Conservation (phyloP, 2,888 invertebrate genomes). For the Tyria jacobaeae region DNA sequence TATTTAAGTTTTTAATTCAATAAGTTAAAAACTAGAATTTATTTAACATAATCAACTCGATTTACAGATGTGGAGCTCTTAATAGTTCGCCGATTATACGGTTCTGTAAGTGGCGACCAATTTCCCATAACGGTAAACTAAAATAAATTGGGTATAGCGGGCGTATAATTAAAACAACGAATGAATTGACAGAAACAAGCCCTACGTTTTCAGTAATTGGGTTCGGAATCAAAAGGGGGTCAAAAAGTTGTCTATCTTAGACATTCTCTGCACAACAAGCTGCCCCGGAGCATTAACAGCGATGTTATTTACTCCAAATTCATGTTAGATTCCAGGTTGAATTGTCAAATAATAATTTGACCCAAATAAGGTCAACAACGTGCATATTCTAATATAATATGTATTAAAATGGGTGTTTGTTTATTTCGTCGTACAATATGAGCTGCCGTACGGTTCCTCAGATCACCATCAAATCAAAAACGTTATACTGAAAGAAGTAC, state of each 20-base stretch:
- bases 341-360: no score
- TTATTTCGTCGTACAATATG: no score
- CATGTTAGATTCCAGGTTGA: background rate
- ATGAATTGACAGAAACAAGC: constrained; percentile 25
- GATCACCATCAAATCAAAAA: no score
- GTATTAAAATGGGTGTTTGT: no score
- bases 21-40: constrained; percentile 47
- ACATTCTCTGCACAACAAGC: constrained; percentile 22
- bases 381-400: no score
- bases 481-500: no score
- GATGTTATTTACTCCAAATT: background rate
- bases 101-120: constrained; percentile 52
- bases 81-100: constrained; percentile 58
- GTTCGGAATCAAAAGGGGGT: constrained; percentile 29
- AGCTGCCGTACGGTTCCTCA: no score
- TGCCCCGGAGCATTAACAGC: constrained; percentile 3
- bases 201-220: constrained; percentile 8
- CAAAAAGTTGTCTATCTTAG: constrained; percentile 36
- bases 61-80: constrained; percentile 57
- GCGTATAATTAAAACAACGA: constrained; percentile 38
- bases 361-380: no score
- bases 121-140: constrained; percentile 48
- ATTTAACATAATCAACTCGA: constrained; percentile 53
- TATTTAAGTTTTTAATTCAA: constrained; percentile 37
- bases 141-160: constrained; percentile 50